Percentiles rank a stretch among this genome's conserved stretches.
Conservation (phyloP, 2,888 invertebrate species). For the Tetanocera ferruginea region DNA sequence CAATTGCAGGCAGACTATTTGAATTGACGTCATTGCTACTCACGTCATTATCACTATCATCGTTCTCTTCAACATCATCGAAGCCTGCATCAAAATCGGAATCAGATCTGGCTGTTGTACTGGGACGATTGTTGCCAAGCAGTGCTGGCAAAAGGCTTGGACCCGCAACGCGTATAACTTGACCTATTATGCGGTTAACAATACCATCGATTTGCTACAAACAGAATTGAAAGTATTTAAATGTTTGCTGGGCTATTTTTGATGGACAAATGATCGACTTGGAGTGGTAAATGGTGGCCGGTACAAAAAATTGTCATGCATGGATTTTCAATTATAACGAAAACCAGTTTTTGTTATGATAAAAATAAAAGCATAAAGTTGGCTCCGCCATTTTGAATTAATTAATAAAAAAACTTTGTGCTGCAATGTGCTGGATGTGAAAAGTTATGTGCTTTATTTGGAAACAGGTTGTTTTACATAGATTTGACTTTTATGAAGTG, state of each 20-base stretch:
- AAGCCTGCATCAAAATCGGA: conserved; percentile 71
- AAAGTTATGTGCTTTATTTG: no score
- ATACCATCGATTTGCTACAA: conserved; percentile 69
- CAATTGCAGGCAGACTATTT: conserved; percentile 50
- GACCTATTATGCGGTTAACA: conserved; percentile 68
- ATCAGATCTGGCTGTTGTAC: conserved; percentile 53
- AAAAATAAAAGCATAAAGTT: no score
- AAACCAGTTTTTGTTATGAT: no score
- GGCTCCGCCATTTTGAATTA: no score
- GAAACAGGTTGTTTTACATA: no score
- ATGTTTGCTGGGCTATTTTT: not conserved
- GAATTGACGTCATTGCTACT: conserved; percentile 44
- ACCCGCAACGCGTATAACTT: conserved; percentile 82
- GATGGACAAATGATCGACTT: not conserved
- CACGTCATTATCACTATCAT: conserved; percentile 50
- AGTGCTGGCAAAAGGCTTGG: conserved; percentile 74
- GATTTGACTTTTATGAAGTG: no score
- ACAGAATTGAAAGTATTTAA: conserved; percentile 40
- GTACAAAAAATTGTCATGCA: no score
- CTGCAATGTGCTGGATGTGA: no score
- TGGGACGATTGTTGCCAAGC: conserved; percentile 57
- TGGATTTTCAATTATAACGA: no score
- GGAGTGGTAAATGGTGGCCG: no score
- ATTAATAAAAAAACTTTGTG: no score
- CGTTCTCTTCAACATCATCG: conserved; percentile 61